These are phyloP conservation scores for Drosophila anomelani DNA, from an alignment of 2,888 invertebrate species.

Conservation along the genomic window DNA sequence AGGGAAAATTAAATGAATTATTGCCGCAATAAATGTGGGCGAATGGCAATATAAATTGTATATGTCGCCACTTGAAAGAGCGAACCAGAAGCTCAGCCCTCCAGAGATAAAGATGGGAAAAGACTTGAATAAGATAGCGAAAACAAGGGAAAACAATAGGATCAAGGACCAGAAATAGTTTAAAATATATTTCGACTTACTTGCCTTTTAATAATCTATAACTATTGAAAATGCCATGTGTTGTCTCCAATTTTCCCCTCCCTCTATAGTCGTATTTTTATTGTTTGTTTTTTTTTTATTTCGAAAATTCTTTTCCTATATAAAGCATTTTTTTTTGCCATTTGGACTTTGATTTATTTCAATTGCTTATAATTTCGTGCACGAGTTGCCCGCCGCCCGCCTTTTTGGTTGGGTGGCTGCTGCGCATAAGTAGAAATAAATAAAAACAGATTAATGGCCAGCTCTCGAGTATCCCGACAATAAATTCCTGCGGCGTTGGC, in stretches of 20 bases:
- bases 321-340: slow-evolving; percentile 54
- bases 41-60: slow-evolving; percentile 69
- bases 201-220: neutral
- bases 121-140: neutral
- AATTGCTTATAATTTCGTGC: slow-evolving; percentile 77
- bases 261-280: neutral
- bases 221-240: neutral
- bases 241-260: neutral
- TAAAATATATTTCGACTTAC: neutral
- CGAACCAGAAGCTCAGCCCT: neutral
- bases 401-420: neutral
- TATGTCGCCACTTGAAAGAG: slow-evolving; percentile 40
- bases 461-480: slow-evolving; percentile 61
- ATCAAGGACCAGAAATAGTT: slow-evolving; percentile 6
- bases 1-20: slow-evolving; percentile 81
- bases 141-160: neutral
- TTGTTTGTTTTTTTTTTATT: slow-evolving; percentile 4
- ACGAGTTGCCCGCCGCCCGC: slow-evolving; percentile 46
- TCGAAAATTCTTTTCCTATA: neutral
- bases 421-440: slow-evolving; percentile 73
- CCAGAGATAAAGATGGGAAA: neutral
- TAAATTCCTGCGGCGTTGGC: slow-evolving; percentile 61
- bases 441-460: slow-evolving; percentile 77
- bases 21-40: slow-evolving; percentile 78
- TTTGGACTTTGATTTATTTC: slow-evolving; percentile 76